phyloP scores from a whole-genome alignment of 2,888 invertebrate genomes.

The Ichneumoninae sp. region DNA sequence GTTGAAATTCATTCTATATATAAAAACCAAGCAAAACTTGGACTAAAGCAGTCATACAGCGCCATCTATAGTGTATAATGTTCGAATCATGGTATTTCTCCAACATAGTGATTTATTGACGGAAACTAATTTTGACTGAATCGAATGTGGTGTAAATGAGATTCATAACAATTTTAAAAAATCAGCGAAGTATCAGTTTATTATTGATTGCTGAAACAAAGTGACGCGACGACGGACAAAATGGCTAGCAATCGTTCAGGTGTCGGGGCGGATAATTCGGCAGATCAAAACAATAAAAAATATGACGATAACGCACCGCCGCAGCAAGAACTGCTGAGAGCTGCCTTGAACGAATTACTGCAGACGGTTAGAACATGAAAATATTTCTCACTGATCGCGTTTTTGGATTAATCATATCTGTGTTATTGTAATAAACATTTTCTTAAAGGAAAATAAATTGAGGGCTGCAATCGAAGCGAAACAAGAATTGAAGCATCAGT shows the following conservation, averaged over 20 bases:
- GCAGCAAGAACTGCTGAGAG: slow-evolving; percentile 8
- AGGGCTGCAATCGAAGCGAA: slow-evolving; percentile 37
- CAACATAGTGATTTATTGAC: no score
- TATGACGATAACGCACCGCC: not conserved
- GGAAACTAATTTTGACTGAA: no score
- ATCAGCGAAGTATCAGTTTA: not conserved
- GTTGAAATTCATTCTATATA: no score
- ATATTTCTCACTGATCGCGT: not conserved
- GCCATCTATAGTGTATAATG: no score
- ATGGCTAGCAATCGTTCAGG: not conserved
- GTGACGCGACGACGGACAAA: not conserved
- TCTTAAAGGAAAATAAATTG: slow-evolving; percentile 39
- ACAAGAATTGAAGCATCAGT: slow-evolving; percentile 50
- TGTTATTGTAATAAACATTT: not conserved
- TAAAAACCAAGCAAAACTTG: no score
- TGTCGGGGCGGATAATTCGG: not conserved
- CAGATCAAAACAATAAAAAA: not conserved
- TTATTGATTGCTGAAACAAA: not conserved
- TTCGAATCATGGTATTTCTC: no score
- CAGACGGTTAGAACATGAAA: slow-evolving; percentile 1
- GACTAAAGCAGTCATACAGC: no score
- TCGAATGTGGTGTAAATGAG: no score
- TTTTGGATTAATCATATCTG: not conserved
- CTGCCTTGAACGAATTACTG: slow-evolving; percentile 20
- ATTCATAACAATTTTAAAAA: not conserved